Conservation (phyloP, 2,113 vertebrate genomes). For the Coryphaenoides rupestris region DNA sequence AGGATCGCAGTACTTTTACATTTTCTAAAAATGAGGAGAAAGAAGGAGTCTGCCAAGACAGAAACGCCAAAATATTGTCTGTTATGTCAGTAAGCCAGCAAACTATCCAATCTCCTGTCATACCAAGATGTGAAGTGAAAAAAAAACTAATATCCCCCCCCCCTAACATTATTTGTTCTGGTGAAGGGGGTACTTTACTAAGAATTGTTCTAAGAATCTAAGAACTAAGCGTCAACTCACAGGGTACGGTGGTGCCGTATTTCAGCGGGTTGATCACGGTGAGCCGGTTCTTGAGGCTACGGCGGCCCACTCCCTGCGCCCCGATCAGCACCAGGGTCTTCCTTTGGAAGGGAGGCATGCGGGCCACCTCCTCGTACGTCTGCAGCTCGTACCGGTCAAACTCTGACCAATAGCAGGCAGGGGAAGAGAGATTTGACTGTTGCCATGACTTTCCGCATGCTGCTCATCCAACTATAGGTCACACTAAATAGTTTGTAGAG, state of each 20-base stretch:
- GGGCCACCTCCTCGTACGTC: slow-evolving; percentile 95
- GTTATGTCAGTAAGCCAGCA: too few species aligned
- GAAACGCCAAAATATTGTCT: too few species aligned
- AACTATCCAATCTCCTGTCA: too few species aligned
- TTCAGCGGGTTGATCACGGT: slow-evolving; percentile 87
- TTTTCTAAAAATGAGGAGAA: too few species aligned
- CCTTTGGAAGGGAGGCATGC: slow-evolving; percentile 97
- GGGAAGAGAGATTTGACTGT: slow-evolving; percentile 20
- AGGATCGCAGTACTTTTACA: too few species aligned
- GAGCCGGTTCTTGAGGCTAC: slow-evolving; percentile 96
- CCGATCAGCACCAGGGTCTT: slow-evolving; percentile 95
- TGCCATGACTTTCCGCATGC: background rate
- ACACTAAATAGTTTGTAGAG: background rate
- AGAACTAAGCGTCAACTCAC: too few species aligned
- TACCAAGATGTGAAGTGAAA: too few species aligned
- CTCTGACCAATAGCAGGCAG: slow-evolving; percentile 69
- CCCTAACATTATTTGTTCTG: too few species aligned
- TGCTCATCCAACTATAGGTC: background rate
- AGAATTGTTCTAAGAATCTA: too few species aligned
- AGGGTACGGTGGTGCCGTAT: slow-evolving; percentile 96
- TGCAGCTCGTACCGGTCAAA: slow-evolving; percentile 98
- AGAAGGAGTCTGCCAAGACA: too few species aligned
- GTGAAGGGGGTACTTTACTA: too few species aligned
- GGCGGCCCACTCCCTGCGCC: slow-evolving; percentile 93
- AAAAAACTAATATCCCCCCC: too few species aligned